Conservation (phyloP, 2,888 invertebrate species). For the Schrankia costaestrigalis region DNA sequence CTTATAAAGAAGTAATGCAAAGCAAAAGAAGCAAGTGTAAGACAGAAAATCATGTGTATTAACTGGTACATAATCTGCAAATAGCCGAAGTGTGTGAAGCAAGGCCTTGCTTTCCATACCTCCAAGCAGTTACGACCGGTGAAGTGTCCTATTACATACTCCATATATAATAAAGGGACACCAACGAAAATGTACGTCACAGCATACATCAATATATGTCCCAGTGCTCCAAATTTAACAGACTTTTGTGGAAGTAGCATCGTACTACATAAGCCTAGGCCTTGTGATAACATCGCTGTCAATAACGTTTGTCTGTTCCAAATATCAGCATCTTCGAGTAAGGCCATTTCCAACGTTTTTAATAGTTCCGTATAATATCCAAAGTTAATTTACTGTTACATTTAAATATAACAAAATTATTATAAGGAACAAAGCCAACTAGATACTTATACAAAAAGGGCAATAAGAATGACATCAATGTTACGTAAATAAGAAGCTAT, state of each 20-base stretch:
- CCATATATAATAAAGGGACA: conserved; percentile 66
- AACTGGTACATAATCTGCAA: conserved; percentile 53
- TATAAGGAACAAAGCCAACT: too few species aligned
- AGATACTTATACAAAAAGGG: too few species aligned
- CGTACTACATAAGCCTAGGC: too few species aligned
- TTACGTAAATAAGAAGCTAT: too few species aligned
- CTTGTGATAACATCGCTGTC: too few species aligned
- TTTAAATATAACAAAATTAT: too few species aligned
- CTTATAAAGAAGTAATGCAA: conserved; percentile 65
- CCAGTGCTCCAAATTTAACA: conserved; percentile 43
- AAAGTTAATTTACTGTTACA: too few species aligned
- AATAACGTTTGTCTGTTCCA: too few species aligned
- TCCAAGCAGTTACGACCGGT: conserved; percentile 60
- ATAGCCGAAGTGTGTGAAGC: conserved; percentile 60
- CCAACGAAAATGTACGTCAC: conserved; percentile 46
- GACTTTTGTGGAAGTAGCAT: conserved; percentile 42
- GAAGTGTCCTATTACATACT: conserved; percentile 61
- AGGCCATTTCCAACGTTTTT: too few species aligned
- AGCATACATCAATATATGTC: conserved; percentile 39
- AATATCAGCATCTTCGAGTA: too few species aligned
- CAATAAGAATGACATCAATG: too few species aligned
- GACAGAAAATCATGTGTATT: conserved; percentile 42
- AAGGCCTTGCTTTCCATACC: conserved; percentile 57
- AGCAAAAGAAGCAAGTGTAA: conserved; percentile 44
- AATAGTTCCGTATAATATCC: too few species aligned